Percentiles rank a stretch among this genome's conserved stretches.
Evolutionary conservation across 2,113 vertebrate genomes (phyloP).

Genomic region (Callipepla squamata): DNA sequence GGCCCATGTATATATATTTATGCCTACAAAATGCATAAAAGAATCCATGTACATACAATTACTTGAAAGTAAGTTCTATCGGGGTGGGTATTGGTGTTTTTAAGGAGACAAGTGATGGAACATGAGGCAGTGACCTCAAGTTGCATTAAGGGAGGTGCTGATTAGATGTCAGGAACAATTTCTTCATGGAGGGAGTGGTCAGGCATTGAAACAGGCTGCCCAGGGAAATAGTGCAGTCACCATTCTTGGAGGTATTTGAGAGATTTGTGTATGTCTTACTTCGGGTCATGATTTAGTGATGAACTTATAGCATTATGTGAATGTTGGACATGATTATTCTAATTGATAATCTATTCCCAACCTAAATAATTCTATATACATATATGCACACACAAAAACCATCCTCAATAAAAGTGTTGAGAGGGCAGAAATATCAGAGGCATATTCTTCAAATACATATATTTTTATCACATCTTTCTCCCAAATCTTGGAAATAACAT

Average conservation of each 20-base stretch:
- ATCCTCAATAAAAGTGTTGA: not conserved
- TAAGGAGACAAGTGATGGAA: not conserved
- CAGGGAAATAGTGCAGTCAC: too few relatives aligned
- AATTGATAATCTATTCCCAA: too few relatives aligned
- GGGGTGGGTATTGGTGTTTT: not conserved
- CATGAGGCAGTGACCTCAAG: not conserved
- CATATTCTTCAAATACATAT: not conserved
- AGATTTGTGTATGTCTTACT: too few relatives aligned
- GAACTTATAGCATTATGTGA: too few relatives aligned
- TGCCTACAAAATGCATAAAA: not conserved
- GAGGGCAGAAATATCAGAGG: not conserved
- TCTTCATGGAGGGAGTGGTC: not conserved
- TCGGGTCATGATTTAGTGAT: too few relatives aligned
- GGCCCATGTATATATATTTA: not conserved
- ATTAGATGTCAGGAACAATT: not conserved
- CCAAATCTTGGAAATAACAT: not conserved
- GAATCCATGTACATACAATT: too few relatives aligned
- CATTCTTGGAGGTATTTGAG: too few relatives aligned
- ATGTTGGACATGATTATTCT: too few relatives aligned
- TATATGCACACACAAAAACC: accelerated
- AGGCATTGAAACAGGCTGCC: too few relatives aligned
- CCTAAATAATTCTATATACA: not conserved
- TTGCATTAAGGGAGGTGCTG: not conserved
- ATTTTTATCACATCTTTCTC: accelerated
- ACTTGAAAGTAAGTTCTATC: not conserved